Conservation (phyloP, 2,888 invertebrate genomes). For the Aethes cnicana region DNA sequence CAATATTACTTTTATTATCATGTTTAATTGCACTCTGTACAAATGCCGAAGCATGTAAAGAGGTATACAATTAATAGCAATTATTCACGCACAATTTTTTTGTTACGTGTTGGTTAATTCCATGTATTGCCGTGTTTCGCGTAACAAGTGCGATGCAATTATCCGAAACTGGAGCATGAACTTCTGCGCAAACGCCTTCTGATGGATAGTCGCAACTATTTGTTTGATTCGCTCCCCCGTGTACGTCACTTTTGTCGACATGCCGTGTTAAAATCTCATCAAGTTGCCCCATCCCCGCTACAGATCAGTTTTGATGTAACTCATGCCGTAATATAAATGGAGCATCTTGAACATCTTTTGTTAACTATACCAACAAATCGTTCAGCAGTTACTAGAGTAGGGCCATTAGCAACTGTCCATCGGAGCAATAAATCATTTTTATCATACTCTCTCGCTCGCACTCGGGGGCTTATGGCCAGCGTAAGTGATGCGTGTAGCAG, state of each 20-base stretch:
- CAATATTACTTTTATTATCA: conserved; percentile 23
- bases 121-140: conserved; percentile 52
- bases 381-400: no score
- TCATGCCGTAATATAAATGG: conserved; percentile 34
- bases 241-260: conserved; percentile 49
- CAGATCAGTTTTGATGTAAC: conserved; percentile 39
- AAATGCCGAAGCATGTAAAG: conserved; percentile 21
- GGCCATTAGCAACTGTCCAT: no score
- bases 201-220: conserved; percentile 43
- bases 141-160: conserved; percentile 68
- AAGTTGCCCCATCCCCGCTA: conserved; percentile 43
- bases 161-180: conserved; percentile 64
- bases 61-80: conserved; percentile 35
- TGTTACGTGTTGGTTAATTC: conserved; percentile 54
- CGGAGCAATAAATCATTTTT: no score
- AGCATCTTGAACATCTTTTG: neutral
- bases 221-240: conserved; percentile 42
- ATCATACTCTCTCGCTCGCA: no score
- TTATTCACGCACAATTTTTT: conserved; percentile 61
- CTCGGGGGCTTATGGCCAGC: no score
- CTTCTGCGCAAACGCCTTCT: conserved; percentile 53
- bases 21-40: conserved; percentile 29
- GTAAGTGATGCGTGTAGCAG: no score
- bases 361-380: no score
- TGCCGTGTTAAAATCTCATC: conserved; percentile 56